Percentiles rank a stretch among this genome's conserved stretches.
These are phyloP conservation scores for Cyrtodaria siliqua DNA, from an alignment of 2,888 invertebrate genomes.

Conservation along the genomic window DNA sequence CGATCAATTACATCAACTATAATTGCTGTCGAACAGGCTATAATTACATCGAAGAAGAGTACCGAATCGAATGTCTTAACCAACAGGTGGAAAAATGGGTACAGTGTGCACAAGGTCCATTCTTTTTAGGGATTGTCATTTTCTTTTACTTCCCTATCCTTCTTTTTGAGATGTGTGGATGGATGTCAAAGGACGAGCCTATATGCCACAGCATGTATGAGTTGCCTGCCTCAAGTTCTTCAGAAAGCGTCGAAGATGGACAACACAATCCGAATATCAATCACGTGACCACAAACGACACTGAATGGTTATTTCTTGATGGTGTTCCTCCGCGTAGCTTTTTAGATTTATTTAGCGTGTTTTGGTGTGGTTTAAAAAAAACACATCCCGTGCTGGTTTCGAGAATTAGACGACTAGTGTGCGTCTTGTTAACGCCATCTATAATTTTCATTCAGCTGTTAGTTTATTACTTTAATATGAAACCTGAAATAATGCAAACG, in stretches of 20 bases:
- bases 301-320: constrained; percentile 29
- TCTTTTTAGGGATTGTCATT: constrained; percentile 24
- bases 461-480: constrained; percentile 15
- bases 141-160: constrained; percentile 41
- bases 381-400: constrained; percentile 21
- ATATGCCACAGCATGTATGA: constrained; percentile 11
- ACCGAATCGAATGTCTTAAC: background rate
- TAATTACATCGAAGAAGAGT: constrained; percentile 14
- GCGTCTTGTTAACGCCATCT: constrained; percentile 17
- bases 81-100: constrained; percentile 37
- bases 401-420: constrained; percentile 28
- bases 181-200: constrained; percentile 23
- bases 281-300: background rate
- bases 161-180: constrained; percentile 13
- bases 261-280: background rate
- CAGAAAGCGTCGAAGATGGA: constrained; percentile 1
- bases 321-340: constrained; percentile 28
- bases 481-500: constrained; percentile 1
- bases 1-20: constrained; percentile 29
- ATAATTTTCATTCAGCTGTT: constrained; percentile 21
- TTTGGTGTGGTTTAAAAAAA: constrained; percentile 9
- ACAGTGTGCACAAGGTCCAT: constrained; percentile 29
- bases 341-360: background rate
- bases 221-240: background rate
- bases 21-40: constrained; percentile 35